Base-by-base conservation (phyloP, 2,797 vertebrate species). In the Eospalax fontanierii region DNA sequence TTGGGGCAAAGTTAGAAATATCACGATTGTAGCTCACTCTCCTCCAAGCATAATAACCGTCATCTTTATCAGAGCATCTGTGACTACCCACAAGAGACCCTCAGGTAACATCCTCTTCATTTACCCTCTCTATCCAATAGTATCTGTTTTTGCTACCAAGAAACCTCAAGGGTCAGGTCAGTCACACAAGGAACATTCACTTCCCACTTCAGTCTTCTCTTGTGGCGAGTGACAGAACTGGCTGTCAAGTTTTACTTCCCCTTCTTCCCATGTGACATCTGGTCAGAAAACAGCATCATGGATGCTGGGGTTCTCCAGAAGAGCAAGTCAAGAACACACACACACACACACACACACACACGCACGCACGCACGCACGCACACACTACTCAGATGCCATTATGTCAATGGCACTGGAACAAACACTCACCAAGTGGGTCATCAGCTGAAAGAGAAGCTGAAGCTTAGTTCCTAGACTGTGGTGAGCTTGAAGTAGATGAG, bases 291-390 rank as follows among this genome's bases (percentile, higher is more conserved):
- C n/a, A 57, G 6, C 4, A 1, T 10, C 18, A 10, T 59, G 50
- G 40, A 65, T 1, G 1, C 28, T 10, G 6, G 4, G 22, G 65
- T 35, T 46, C 54, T 66, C 92, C n/a, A 38, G 33, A 61, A 43
- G 50, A 35, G 30, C 1, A 0, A 0, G 1, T 15, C 26, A 1
- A 24, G 30, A 28, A 18, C 11, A 4, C 38, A 26, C 14, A 19
- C 10, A 3, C 33, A 22, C 3, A 83, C 18, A 12, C 19, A 83
- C 38, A 6, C 61, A 82, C 15, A 2, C 59, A 63, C 10, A 14
- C n/a, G 59, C 7, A 19, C 59, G 18, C 3, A 28, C 54, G 19
- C 10, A 14, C n/a, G 59, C 7, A 19, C 59, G 28, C 3, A 30
- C 57, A 33, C 2, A 11, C n/a, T 12, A 71, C 28, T n/a, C 7